Percentiles rank a stretch among this genome's conserved stretches.
phyloP scores from a whole-genome alignment of 2,888 invertebrate species.

The Latrodectus hesperus region DNA sequence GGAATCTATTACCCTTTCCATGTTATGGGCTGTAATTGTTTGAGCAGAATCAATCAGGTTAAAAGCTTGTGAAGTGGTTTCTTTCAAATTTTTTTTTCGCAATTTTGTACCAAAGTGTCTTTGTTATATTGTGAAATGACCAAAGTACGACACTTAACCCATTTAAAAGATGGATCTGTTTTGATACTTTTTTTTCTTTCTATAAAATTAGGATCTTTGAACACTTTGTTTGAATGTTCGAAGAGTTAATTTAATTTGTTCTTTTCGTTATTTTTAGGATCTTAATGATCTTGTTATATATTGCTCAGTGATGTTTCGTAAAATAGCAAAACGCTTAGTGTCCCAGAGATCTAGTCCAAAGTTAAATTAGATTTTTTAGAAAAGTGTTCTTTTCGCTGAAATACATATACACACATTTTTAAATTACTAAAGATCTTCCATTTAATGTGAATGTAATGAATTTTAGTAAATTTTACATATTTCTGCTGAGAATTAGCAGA shows the following conservation, averaged over 20 bases:
- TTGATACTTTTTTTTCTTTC: constrained; percentile 5
- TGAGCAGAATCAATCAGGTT: constrained; percentile 41
- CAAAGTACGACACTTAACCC: constrained; percentile 47
- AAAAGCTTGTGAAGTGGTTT: constrained; percentile 27
- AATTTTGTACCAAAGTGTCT: constrained; percentile 14
- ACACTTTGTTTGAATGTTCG: not conserved
- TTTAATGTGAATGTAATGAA: too few species aligned
- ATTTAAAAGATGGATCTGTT: constrained; percentile 35
- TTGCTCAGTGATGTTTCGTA: not conserved
- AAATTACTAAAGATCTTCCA: too few species aligned
- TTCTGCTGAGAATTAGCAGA: too few species aligned
- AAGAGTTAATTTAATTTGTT: not conserved
- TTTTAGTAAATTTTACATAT: too few species aligned
- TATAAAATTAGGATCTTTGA: not conserved
- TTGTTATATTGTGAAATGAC: constrained; percentile 24
- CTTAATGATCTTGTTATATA: not conserved
- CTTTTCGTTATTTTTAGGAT: not conserved
- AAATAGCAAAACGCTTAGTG: too few species aligned
- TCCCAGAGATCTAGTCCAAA: too few species aligned
- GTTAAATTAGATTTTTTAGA: too few species aligned
- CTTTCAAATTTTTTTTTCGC: constrained; percentile 11
- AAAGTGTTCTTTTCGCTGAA: too few species aligned
- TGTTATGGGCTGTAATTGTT: constrained; percentile 45
- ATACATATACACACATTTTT: too few species aligned
- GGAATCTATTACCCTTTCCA: constrained; percentile 35